These are phyloP conservation scores for Drosophila funebris DNA, from an alignment of 1,140 invertebrate species.

Conservation along the genomic window DNA sequence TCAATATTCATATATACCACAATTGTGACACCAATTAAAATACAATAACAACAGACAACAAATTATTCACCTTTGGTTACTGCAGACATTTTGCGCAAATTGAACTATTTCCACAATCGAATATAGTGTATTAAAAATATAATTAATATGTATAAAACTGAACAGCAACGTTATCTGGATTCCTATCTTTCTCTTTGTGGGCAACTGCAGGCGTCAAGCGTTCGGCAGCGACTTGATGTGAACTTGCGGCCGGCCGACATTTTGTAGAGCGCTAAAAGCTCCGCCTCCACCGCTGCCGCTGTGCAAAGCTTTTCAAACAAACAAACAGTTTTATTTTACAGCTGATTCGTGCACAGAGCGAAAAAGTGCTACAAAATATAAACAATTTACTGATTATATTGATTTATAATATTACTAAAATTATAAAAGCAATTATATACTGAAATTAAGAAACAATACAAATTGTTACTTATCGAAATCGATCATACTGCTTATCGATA, in stretches of 20 bases:
- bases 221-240: constrained; percentile 21
- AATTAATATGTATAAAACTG: constrained; percentile 11
- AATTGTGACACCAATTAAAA: neutral
- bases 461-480: neutral
- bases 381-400: too few relatives aligned
- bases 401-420: too few relatives aligned
- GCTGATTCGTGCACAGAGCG: constrained; percentile 45
- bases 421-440: too few relatives aligned
- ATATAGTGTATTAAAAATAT: constrained; percentile 6
- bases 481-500: neutral
- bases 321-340: constrained; percentile 25
- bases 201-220: constrained; percentile 18
- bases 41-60: constrained; percentile 4
- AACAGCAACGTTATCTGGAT: neutral
- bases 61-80: constrained; percentile 64
- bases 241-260: constrained; percentile 23
- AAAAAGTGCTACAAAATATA: constrained; percentile 4
- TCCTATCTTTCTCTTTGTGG: too few relatives aligned
- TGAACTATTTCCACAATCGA: constrained; percentile 12
- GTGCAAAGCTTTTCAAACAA: constrained; percentile 18
- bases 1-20: constrained; percentile 25
- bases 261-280: constrained; percentile 55
- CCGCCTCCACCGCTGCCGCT: neutral
- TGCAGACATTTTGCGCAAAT: constrained; percentile 58
- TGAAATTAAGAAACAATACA: too few relatives aligned